Percentiles rank a stretch among this genome's conserved stretches.
Evolutionary conservation across 2,888 invertebrate species (phyloP).

Genomic region (Cheilosia soror): DNA sequence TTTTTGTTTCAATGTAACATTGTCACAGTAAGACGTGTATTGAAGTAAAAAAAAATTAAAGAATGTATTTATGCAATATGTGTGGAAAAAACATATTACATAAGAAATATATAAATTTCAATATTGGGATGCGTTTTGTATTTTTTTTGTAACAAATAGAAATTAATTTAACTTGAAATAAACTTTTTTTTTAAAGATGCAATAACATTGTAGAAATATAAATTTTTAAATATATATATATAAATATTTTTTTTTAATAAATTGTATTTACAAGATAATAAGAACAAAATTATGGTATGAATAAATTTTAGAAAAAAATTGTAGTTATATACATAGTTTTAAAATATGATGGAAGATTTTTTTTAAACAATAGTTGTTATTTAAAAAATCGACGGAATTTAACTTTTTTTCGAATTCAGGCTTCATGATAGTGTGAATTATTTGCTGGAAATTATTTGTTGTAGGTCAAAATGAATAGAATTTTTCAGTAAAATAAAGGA

Average conservation of each 20-base stretch:
- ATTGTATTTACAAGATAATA: conserved; percentile 66
- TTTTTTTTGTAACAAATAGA: conserved; percentile 49
- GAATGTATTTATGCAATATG: conserved; percentile 59
- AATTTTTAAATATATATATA: not conserved
- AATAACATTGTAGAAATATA: conserved; percentile 18
- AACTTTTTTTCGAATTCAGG: too few relatives aligned
- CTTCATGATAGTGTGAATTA: too few relatives aligned
- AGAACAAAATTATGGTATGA: conserved; percentile 17
- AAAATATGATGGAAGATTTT: conserved; percentile 47
- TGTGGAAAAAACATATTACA: conserved; percentile 64
- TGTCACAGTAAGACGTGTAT: conserved; percentile 57
- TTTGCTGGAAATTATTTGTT: too few relatives aligned
- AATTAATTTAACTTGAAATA: conserved; percentile 46
- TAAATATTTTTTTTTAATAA: conserved; percentile 2
- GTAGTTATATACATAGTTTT: conserved; percentile 27
- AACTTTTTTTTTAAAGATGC: conserved; percentile 45
- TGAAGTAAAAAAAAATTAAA: conserved; percentile 33
- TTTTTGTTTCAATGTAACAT: conserved; percentile 44
- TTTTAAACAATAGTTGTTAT: not conserved
- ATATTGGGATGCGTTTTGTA: conserved; percentile 53
- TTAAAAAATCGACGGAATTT: not conserved
- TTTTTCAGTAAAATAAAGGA: too few relatives aligned
- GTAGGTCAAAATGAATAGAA: too few relatives aligned
- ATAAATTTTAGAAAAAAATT: conserved; percentile 21
- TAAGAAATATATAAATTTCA: conserved; percentile 35